Base-by-base conservation (phyloP, 1,140 invertebrate species). In the Brachionus rotundiformis region DNA sequence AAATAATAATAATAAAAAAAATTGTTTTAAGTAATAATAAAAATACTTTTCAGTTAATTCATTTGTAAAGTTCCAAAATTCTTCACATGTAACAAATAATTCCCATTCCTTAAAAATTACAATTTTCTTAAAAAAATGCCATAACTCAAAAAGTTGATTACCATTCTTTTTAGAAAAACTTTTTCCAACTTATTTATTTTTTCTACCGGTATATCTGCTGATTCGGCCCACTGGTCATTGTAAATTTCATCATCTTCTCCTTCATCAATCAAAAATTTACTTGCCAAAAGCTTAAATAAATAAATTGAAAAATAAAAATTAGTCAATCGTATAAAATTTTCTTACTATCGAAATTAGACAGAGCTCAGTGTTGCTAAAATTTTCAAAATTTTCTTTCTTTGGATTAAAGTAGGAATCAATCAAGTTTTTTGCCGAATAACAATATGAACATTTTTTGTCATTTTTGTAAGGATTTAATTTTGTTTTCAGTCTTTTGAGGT, bases 211-310 rank as follows among this genome's bases (percentile, higher is more conserved):
- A 79, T 31, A 36, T 79, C 47, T 11, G 47, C 27, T 23, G 47
- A 44, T 31, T 36, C 19, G 1, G 76, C 76, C 76, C 76, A 79
- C 59, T 79, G 31, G 27, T 79, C 76, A 41, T 79, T 79, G 29
- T 79, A 79, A 79, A 79, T 79, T 41, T 79, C 76, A 19, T 79
- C 76, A 11, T 79, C 31, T 41, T 79, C 76, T 8, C 76, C 76
- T 39, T 79, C 76, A 41, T 79, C 76, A 5, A 59, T 63, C 19
- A 79, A 27, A 27, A 39, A 79, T 79, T 79, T 79, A 79, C 76
- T 63, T 25, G 76, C 76, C 16, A 79, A 63, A 1, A 79, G 31
- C 76, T 79, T 25, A 29, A 31, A 23, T 5, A 29, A 54, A 31
- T 5, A 29, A 79, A 8, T 59, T 19, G 1, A 16, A 79, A 16